phyloP scores from a whole-genome alignment of 2,113 vertebrate genomes.

The Columba janthina region DNA sequence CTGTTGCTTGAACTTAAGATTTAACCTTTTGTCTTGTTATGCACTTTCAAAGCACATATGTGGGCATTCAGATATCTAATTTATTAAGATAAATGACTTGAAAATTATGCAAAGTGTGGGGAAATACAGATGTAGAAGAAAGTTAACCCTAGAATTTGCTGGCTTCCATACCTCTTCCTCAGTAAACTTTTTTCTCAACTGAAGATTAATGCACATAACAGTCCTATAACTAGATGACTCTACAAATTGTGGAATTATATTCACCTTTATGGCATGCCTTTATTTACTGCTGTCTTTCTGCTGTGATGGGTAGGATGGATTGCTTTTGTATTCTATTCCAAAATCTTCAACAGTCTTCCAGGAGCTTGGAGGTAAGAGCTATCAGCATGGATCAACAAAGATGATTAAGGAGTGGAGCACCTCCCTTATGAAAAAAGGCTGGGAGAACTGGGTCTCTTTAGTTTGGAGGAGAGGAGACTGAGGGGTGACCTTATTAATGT shows the following conservation, averaged over 20 bases:
- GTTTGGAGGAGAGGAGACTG: too few species aligned
- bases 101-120: background rate
- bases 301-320: background rate
- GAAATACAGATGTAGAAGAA: background rate
- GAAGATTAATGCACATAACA: background rate
- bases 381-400: background rate
- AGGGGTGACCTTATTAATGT: too few species aligned
- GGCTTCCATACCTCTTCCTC: background rate
- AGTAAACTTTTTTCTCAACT: background rate
- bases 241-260: background rate
- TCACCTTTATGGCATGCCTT: background rate
- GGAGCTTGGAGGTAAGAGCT: background rate
- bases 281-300: background rate
- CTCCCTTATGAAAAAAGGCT: too few species aligned
- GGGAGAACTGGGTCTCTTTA: too few species aligned
- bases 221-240: background rate
- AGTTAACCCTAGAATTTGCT: background rate
- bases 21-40: background rate
- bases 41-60: background rate
- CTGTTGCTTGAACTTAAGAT: constrained; percentile 13
- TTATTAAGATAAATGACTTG: background rate
- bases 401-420: too few species aligned
- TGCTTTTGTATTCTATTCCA: background rate
- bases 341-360: background rate
- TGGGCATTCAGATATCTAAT: background rate